phyloP scores from a whole-genome alignment of 2,797 vertebrate species.

The Thaleichthys pacificus region DNA sequence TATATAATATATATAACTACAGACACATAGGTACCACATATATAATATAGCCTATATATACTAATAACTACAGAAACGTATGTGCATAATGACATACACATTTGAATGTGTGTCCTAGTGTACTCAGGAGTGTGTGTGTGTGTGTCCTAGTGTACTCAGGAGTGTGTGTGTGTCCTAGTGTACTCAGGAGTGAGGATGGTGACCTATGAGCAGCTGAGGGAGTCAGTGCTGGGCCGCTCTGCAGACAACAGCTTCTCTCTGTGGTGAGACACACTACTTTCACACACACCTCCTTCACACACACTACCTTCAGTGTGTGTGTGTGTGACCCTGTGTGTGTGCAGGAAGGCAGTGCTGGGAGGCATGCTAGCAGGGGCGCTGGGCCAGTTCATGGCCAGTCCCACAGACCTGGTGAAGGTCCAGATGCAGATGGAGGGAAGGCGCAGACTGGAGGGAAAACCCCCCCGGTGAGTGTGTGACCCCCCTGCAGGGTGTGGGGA shows the following conservation, averaged over 20 bases:
- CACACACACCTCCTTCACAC: not conserved
- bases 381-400: constrained; percentile 84
- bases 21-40: not conserved
- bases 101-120: not conserved
- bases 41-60: not conserved
- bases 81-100: not conserved
- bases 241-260: constrained; percentile 77
- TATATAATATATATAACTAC: not conserved
- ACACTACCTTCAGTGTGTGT: no score
- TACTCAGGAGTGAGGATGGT: constrained; percentile 84
- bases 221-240: constrained; percentile 74
- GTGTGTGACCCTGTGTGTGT: constrained; percentile 8
- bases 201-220: constrained; percentile 80
- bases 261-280: constrained; percentile 66
- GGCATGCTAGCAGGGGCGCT: constrained; percentile 80
- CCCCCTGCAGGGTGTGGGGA: not conserved
- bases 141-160: constrained; percentile 68
- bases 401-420: constrained; percentile 84
- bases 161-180: constrained; percentile 65
- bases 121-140: not conserved
- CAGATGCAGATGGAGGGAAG: constrained; percentile 90
- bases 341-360: constrained; percentile 80
- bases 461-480: constrained; percentile 64
- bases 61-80: no score
- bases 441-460: constrained; percentile 79